These are phyloP conservation scores for Geotrypetes seraphini DNA, from an alignment of 2,797 vertebrate species.

Conservation along the genomic window DNA sequence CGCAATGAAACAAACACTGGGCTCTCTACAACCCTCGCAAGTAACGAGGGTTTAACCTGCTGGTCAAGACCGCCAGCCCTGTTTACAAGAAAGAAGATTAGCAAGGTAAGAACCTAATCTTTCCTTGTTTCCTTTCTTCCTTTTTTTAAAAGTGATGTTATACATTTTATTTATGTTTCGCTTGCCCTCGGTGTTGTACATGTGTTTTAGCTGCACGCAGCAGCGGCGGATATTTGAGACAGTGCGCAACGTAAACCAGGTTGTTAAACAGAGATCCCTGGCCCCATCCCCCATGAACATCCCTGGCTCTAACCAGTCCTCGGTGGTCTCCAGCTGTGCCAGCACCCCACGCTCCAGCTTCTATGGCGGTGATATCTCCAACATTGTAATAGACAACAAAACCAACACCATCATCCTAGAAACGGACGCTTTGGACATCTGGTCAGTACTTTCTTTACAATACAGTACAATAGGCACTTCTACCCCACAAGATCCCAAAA, in stretches of 20 bases:
- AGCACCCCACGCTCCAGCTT: constrained; percentile 85
- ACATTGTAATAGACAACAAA: constrained; percentile 78
- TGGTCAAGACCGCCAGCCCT: too few species aligned
- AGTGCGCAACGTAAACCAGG: constrained; percentile 85
- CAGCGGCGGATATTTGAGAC: constrained; percentile 89
- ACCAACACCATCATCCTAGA: constrained; percentile 79
- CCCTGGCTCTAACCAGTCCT: constrained; percentile 95
- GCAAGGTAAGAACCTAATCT: too few species aligned
- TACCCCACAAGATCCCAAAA: too few species aligned
- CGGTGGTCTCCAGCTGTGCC: constrained; percentile 79
- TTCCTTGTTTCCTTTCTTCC: not conserved
- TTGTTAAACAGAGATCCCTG: constrained; percentile 78
- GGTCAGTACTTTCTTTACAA: constrained; percentile 58
- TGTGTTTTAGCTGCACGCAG: constrained; percentile 65
- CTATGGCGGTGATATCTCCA: constrained; percentile 72
- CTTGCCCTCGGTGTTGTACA: constrained; percentile 51
- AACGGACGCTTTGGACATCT: constrained; percentile 53
- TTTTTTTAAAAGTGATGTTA: not conserved
- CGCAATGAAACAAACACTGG: too few species aligned
- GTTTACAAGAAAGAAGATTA: too few species aligned
- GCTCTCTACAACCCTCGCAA: too few species aligned
- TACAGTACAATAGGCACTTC: too few species aligned
- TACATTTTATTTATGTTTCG: not conserved
- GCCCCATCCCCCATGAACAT: constrained; percentile 91
- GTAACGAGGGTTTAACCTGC: too few species aligned